Evolutionary conservation across 2,888 invertebrate genomes (phyloP), one percentile per base, ranked within the genome.

Genomic region (Tipula lateralis): DNA sequence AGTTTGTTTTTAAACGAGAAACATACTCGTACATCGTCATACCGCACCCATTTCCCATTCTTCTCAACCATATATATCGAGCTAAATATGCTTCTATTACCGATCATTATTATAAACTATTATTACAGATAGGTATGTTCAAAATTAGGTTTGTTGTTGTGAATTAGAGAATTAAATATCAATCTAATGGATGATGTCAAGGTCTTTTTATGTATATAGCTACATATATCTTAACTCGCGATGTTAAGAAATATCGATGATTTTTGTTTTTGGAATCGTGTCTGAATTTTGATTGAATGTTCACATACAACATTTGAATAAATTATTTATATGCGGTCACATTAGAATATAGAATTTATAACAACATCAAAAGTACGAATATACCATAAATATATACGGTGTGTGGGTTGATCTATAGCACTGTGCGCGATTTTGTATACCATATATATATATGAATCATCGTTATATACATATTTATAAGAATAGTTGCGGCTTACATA

Each of bases 91-190:
- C 66, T 66, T 66, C 66, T 66, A 66, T 66, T 66, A 66, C 24
- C 19, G 66, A 66, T 66, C 66, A 66, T 66, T 66, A 66, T 66
- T 66, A 66, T 24, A 66, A 66, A 66, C 66, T 66, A 66, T 66
- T 66, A 66, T 66, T 24, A 66, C 24, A 24, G 66, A 66, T 66
- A 66, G 66, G 66, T 66, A 66, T 66, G 66, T 66, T 24, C 66
- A 66, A 66, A 66, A 66, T 50, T 50, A 16, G n/a, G 16, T 16
- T 16, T 50, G 44, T 16, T 50, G 44, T 50, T 50, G 44, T 50
- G 44, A 50, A 50, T 66, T 66, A 66, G 66, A 66, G 66, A 66
- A 66, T 66, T 66, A 66, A 66, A 66, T 66, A 66, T 66, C 66
- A 66, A 66, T 66, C 24, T 66, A 66, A 66, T 66, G 66, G 66